These are phyloP conservation scores for Oophaga pumilio DNA, from an alignment of 2,113 vertebrate genomes.

Conservation along the genomic window DNA sequence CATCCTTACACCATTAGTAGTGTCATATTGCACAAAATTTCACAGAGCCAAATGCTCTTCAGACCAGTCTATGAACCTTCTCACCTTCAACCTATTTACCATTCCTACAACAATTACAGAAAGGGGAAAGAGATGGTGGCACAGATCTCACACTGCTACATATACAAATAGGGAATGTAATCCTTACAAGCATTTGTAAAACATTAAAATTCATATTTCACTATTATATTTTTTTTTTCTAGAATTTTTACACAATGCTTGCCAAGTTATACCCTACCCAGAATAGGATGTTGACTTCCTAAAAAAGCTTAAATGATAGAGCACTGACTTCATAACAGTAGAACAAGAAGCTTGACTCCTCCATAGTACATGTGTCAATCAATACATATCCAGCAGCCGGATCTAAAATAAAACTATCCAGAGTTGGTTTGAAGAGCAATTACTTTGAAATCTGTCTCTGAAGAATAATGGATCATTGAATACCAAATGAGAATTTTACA, in stretches of 20 bases:
- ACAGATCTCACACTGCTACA: no score
- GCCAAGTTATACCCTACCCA: background rate
- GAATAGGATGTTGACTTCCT: background rate
- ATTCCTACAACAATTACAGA: no score
- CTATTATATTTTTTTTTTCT: background rate
- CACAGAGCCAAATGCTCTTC: no score
- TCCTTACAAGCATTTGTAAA: background rate
- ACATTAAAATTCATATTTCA: background rate
- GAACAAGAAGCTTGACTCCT: background rate
- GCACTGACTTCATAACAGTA: background rate
- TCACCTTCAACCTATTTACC: no score
- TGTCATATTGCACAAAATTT: no score
- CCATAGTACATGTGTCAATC: slow-evolving; percentile 43
- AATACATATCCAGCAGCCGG: slow-evolving; percentile 33
- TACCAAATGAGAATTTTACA: slow-evolving; percentile 49
- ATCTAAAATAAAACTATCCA: slow-evolving; percentile 53
- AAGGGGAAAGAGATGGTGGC: no score
- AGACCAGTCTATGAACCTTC: no score
- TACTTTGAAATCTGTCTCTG: slow-evolving; percentile 56
- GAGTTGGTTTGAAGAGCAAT: slow-evolving; percentile 52
- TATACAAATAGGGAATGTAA: no score
- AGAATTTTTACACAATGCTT: background rate
- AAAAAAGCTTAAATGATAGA: background rate
- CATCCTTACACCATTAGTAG: no score
- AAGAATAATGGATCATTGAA: slow-evolving; percentile 58